Conservation (phyloP, 2,888 invertebrate species). For the Apamea sordens region DNA sequence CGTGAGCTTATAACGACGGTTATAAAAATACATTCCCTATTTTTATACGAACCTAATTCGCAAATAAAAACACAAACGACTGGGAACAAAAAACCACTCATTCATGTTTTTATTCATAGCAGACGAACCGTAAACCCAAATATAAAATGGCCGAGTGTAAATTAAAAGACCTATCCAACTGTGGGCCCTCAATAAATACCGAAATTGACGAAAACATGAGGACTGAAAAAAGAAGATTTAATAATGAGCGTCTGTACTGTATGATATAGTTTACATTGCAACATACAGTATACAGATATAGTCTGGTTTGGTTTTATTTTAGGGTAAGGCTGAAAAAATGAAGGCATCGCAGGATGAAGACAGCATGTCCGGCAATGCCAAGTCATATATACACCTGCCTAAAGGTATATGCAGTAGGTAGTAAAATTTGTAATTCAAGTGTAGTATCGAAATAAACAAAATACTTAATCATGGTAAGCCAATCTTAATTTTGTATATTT, state of each 20-base stretch:
- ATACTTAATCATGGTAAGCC: not conserved
- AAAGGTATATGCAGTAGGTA: not conserved
- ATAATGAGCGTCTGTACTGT: slow-evolving; percentile 1
- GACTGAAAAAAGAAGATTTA: not conserved
- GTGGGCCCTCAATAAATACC: slow-evolving; percentile 55
- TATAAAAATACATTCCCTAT: slow-evolving; percentile 47
- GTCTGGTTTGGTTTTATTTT: not conserved
- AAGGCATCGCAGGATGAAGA: not conserved
- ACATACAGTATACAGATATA: too few relatives aligned
- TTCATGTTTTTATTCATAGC: slow-evolving; percentile 62
- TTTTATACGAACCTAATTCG: slow-evolving; percentile 57
- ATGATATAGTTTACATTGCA: not conserved
- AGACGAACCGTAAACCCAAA: slow-evolving; percentile 57
- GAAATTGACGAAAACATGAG: slow-evolving; percentile 35
- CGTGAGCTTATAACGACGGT: slow-evolving; percentile 6
- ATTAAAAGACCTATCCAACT: slow-evolving; percentile 51
- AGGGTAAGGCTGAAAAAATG: not conserved
- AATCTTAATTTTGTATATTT: not conserved
- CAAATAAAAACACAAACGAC: slow-evolving; percentile 60
- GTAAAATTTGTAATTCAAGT: not conserved
- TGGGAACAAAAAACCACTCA: slow-evolving; percentile 60
- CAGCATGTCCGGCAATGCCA: too few relatives aligned
- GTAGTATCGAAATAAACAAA: not conserved
- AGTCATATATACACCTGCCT: not conserved
- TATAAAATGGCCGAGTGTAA: slow-evolving; percentile 51